Evolutionary conservation across 1,140 invertebrate genomes (phyloP).

Genomic region (Hormaphis cornu): DNA sequence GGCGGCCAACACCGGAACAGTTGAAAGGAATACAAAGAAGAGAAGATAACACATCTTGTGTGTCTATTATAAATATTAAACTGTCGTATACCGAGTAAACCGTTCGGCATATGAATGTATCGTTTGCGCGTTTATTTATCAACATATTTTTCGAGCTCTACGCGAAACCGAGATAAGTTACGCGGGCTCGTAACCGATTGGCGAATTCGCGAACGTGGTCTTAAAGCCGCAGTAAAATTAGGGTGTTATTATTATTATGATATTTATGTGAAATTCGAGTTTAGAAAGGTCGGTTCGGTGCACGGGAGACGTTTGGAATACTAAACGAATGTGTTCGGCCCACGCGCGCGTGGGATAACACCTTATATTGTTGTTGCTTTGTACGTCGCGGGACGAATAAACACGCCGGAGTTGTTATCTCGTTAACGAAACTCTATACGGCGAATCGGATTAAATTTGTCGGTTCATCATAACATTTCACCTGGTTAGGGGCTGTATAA

Average conservation of each 20-base stretch:
- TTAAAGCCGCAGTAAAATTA: neutral
- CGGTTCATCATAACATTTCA: conserved; percentile 11
- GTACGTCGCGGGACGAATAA: conserved; percentile 17
- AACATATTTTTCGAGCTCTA: too few relatives aligned
- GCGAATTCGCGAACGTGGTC: neutral
- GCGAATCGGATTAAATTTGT: conserved; percentile 25
- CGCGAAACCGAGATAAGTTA: too few relatives aligned
- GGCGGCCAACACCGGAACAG: too few relatives aligned
- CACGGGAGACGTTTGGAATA: conserved; percentile 21
- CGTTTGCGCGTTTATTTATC: too few relatives aligned
- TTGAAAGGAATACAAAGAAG: too few relatives aligned
- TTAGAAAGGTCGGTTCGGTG: neutral
- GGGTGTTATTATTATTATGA: too few relatives aligned
- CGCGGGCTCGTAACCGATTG: neutral
- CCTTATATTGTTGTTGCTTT: conserved; percentile 20
- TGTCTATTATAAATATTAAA: too few relatives aligned
- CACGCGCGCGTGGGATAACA: neutral
- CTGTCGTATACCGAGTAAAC: too few relatives aligned
- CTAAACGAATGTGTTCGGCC: conserved; percentile 25
- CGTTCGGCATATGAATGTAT: too few relatives aligned
- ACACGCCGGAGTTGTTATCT: conserved; percentile 2
- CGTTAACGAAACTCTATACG: conserved; percentile 4
- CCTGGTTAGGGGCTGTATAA: too few relatives aligned
- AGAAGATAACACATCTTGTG: too few relatives aligned
- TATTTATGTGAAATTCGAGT: neutral